Conservation (phyloP, 1,140 invertebrate genomes). For the Drosophila eugracilis region DNA sequence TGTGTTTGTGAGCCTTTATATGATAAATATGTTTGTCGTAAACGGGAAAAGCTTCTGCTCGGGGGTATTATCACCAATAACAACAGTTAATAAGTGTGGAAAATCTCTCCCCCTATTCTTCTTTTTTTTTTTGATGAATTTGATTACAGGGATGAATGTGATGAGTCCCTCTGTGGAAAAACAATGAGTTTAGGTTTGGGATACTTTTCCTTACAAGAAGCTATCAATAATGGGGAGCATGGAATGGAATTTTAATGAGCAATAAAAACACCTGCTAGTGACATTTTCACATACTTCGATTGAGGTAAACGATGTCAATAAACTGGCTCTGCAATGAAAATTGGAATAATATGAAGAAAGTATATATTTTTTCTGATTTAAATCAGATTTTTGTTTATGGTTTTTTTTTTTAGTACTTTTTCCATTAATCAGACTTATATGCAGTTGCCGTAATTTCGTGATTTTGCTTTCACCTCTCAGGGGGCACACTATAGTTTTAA, state of each 20-base stretch:
- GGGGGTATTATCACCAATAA: slow-evolving; percentile 57
- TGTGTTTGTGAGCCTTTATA: slow-evolving; percentile 7
- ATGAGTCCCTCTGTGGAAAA: not conserved
- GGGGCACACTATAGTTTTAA: slow-evolving; percentile 41
- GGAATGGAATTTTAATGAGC: slow-evolving; percentile 23
- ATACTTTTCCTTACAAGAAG: no score
- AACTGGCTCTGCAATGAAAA: not conserved
- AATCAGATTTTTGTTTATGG: not conserved
- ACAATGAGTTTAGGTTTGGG: not conserved
- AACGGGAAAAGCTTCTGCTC: slow-evolving; percentile 46
- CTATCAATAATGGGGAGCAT: slow-evolving; percentile 1
- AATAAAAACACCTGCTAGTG: slow-evolving; percentile 5
- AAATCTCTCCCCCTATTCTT: no score
- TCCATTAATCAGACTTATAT: not conserved
- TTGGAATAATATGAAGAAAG: not conserved
- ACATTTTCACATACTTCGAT: slow-evolving; percentile 13
- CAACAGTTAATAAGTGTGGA: slow-evolving; percentile 58
- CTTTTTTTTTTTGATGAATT: slow-evolving; percentile 43
- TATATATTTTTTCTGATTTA: no score
- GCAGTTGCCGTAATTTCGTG: slow-evolving; percentile 8
- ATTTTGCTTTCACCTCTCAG: not conserved
- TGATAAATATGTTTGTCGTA: slow-evolving; percentile 36
- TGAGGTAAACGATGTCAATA: not conserved
- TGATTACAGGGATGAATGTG: slow-evolving; percentile 41
- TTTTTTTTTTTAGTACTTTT: not conserved